These are phyloP conservation scores for Eucriotettix oculatus DNA, from an alignment of 2,888 invertebrate species.

Conservation along the genomic window DNA sequence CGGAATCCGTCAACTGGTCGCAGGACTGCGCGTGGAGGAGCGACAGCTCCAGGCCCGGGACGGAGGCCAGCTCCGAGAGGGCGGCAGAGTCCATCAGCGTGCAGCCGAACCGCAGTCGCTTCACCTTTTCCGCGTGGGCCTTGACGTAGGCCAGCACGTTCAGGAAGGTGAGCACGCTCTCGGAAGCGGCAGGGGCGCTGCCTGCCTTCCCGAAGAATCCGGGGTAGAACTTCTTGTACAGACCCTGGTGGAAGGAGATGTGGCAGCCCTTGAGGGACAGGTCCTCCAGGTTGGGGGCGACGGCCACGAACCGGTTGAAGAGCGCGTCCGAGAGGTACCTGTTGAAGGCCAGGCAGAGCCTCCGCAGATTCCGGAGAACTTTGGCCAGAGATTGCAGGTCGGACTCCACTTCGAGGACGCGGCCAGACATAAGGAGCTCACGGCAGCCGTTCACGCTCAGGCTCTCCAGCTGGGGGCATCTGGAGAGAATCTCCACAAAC, in stretches of 20 bases:
- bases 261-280: constrained; percentile 49
- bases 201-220: constrained; percentile 13
- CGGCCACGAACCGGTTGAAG: constrained; percentile 43
- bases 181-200: constrained; percentile 36
- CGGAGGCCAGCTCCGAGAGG: constrained; percentile 35
- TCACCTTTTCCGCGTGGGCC: constrained; percentile 34
- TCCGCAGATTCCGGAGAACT: constrained; percentile 34
- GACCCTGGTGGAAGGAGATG: constrained; percentile 50
- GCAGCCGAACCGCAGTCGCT: constrained; percentile 43
- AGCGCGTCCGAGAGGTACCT: constrained; percentile 60
- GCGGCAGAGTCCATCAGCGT: constrained; percentile 50
- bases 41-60: constrained; percentile 33
- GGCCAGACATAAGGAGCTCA: constrained; percentile 57
- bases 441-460: constrained; percentile 47
- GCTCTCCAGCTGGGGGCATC: constrained; percentile 36
- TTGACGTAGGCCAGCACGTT: constrained; percentile 41
- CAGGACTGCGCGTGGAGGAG: constrained; percentile 37
- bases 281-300: constrained; percentile 39
- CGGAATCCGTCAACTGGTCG: constrained; percentile 43
- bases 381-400: constrained; percentile 31
- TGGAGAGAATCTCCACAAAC: constrained; percentile 38
- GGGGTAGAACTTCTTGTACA: constrained; percentile 51
- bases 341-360: constrained; percentile 45
- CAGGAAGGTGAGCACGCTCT: constrained; percentile 53
- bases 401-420: constrained; percentile 40